phyloP scores from a whole-genome alignment of 2,113 vertebrate genomes.

The Carollia perspicillata region DNA sequence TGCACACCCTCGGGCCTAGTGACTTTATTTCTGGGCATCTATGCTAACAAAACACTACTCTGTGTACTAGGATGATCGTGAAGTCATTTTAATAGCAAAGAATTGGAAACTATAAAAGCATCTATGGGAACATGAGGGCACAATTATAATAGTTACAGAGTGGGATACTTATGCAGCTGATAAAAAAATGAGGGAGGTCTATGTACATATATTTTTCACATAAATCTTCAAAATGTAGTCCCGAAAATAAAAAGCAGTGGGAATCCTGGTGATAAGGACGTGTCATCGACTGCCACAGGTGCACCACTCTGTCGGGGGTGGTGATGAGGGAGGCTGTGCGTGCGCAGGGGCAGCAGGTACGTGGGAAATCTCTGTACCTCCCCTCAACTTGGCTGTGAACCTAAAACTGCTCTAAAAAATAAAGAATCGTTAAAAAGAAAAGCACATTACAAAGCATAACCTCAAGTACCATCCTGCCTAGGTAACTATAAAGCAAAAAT shows the following conservation, averaged over 20 bases:
- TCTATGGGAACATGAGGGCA: neutral
- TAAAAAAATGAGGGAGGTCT: neutral
- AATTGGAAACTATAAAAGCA: neutral
- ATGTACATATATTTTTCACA: neutral
- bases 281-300: fast-evolving
- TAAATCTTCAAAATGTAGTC: neutral
- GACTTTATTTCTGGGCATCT: neutral
- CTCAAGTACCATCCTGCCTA: neutral
- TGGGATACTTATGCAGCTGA: neutral
- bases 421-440: neutral
- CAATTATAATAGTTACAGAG: neutral
- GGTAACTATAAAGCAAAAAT: neutral
- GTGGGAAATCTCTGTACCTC: neutral
- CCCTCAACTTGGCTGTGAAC: neutral
- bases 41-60: neutral
- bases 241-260: neutral
- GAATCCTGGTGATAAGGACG: neutral
- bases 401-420: neutral
- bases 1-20: neutral
- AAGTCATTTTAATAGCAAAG: neutral
- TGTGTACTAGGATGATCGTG: neutral
- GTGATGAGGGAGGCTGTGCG: neutral
- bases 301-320: neutral
- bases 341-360: fast-evolving
- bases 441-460: neutral